phyloP scores from a whole-genome alignment of 2,113 vertebrate genomes.

The Osmerus eperlanus region DNA sequence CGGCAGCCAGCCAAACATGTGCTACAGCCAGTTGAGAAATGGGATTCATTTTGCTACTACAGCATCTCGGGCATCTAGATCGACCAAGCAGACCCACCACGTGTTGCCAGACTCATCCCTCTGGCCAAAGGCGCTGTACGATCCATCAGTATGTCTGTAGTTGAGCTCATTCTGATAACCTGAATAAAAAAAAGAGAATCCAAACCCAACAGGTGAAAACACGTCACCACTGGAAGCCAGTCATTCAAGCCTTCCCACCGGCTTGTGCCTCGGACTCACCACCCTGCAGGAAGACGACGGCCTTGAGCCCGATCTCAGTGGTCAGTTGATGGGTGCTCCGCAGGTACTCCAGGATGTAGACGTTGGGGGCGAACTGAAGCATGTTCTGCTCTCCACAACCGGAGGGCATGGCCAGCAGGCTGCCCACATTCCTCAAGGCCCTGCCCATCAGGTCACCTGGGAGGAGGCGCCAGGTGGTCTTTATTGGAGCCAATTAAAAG shows the following conservation, averaged over 20 bases:
- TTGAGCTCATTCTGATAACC: conserved; percentile 84
- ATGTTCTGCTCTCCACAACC: conserved; percentile 88
- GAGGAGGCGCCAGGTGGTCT: not conserved
- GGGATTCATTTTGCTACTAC: too few relatives aligned
- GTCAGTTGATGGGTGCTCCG: conserved; percentile 72
- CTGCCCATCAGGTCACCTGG: conserved; percentile 80
- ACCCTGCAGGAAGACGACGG: conserved; percentile 64
- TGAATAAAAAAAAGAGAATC: conserved; percentile 46
- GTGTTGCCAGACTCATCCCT: conserved; percentile 79
- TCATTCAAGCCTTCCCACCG: too few relatives aligned
- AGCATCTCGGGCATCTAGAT: too few relatives aligned
- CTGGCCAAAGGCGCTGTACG: conserved; percentile 84
- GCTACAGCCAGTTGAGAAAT: not conserved
- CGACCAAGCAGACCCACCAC: conserved; percentile 70
- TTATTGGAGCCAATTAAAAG: too few relatives aligned
- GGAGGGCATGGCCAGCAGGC: conserved; percentile 73
- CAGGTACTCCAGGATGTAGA: conserved; percentile 81
- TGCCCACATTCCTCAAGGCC: conserved; percentile 74
- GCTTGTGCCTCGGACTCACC: conserved; percentile 57
- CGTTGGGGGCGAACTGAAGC: conserved; percentile 82
- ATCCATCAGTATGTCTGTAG: conserved; percentile 81
- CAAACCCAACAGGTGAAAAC: too few relatives aligned
- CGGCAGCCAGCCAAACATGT: not conserved
- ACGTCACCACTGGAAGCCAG: too few relatives aligned
- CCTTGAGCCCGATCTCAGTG: conserved; percentile 61